Conservation (phyloP, 2,797 vertebrate genomes). For the Melanogrammus aeglefinus region DNA sequence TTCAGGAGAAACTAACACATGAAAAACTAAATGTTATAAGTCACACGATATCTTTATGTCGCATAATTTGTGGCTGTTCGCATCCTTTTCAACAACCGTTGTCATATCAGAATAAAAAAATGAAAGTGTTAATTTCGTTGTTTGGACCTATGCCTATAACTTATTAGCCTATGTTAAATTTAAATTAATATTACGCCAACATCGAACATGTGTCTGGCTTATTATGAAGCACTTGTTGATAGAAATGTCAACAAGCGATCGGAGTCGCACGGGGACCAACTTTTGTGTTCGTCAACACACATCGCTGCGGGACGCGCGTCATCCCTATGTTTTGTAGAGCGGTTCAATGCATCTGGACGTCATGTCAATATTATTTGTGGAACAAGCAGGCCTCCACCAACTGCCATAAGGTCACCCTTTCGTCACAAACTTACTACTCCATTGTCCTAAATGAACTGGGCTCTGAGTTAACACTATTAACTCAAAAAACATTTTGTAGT, state of each 20-base stretch:
- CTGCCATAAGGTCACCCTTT: slow-evolving; percentile 14
- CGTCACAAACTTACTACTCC: not conserved
- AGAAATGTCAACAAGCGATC: not conserved
- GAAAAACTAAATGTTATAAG: not conserved
- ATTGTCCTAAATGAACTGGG: not conserved
- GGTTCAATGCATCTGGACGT: slow-evolving; percentile 62
- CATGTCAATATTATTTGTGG: slow-evolving; percentile 63
- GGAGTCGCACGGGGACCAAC: slow-evolving; percentile 16
- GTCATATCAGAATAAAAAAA: not conserved
- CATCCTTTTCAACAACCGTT: not conserved
- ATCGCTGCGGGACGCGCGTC: slow-evolving; percentile 65
- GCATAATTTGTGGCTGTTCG: not conserved
- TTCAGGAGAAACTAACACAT: too few relatives aligned
- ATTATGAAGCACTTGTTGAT: not conserved
- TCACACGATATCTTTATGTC: not conserved
- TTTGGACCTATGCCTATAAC: not conserved
- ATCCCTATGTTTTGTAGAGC: slow-evolving; percentile 65
- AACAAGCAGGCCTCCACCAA: slow-evolving; percentile 49
- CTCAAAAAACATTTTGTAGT: too few relatives aligned
- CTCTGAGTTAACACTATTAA: not conserved
- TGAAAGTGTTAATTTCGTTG: not conserved
- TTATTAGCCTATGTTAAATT: not conserved
- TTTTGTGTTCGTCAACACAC: slow-evolving; percentile 70
- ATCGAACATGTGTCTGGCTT: not conserved
- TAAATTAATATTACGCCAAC: not conserved